Evolutionary conservation across 1,140 invertebrate species (phyloP), one percentile per base, ranked within the genome.

Genomic region (Drosophila sturtevanti): DNA sequence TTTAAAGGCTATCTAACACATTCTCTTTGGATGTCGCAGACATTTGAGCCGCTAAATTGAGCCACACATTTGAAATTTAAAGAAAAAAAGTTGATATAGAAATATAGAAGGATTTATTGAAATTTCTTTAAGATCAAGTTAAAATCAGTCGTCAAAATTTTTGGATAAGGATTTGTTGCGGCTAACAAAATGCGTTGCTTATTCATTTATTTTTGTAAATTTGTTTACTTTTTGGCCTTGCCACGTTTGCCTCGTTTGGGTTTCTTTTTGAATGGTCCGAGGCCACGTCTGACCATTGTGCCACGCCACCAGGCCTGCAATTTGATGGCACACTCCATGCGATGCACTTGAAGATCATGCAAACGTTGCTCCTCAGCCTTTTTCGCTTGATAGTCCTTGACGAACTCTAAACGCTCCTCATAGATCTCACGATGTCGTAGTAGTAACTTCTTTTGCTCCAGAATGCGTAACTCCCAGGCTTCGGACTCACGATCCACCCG

Each of bases 231-330:
- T 59, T 91, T 89, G 11, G 63, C 34, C 67, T 91, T 90, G 37
- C 56, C 68, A 67, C 93, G 93, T 69, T 93, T 94, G 21, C 77
- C 76, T 60, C 93, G 94, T 55, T 92, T 89, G 16, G 94, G 94
- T 48, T 93, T 93, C 74, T 94, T 94, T 64, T 94, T 93, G 81
- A 94, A 95, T 12, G 94, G 94, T 12, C 95, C 94, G 59, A 95
- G 91, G 56, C 94, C 93, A 66, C 93, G 92, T 16, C 95, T 92
- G 7, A 95, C 94, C 95, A 95, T 95, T n/a, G 94, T 91, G 34
- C 94, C 94, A 59, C 94, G 92, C 94, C 95, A 95, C 93, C 94
- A 95, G 5, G 95, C 93, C 90, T 94, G 94, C 70, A 95, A 94
- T 4, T 68, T 63, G 0, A 91, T 67, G 22, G 89, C 89, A 24